Base-by-base conservation (phyloP, 2,797 vertebrate species). In the Catostomus latipinnis region DNA sequence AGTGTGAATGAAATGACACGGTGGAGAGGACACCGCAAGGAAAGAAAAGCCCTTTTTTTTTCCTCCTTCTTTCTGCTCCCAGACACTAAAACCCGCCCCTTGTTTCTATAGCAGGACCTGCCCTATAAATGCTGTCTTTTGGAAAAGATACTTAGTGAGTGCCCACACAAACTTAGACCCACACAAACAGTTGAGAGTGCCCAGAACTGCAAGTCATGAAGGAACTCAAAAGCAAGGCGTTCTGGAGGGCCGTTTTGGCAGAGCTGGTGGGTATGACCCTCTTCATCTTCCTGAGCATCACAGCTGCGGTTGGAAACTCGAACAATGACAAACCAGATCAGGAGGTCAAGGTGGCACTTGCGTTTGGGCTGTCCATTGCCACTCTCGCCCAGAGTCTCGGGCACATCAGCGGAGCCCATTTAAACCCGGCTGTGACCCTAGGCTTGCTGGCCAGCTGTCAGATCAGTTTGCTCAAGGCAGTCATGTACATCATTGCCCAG, bases 321-420 rank as follows among this genome's bases (percentile, higher is more conserved):
- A 81, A 61, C 91, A 95, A 85, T 69, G 0, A 0, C 0, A 0
- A 63, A 0, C 93, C 88, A 0, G 87, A 93, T 75, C 96, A 99
- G 90, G 98, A 99, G 46, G 96, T 99, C 87, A 98, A 99, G 90
- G 97, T 99, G 80, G 95, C 97, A 0, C 91, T 99, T 91, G 94
- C 96, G 54, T 99, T 99, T 0, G 98, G 98, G 52, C 81, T 99
- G 88, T 92, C 96, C 84, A 99, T 99, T 0, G 98, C 97, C 85
- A 99, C 97, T 0, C 92, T 99, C 89, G 98, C 98, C 0, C 97
- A 99, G 85, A 97, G 95, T 4, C 93, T 99, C 87, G 98, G 97
- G 43, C 97, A 98, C 93, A 95, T 99, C 92, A 99, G 98, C 0
- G 98, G 98, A 0, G 96, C 96, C 0, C 98, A 99, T 91, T 94